Conservation (phyloP, 2,888 invertebrate genomes). For the Metopia argyrocephala region DNA sequence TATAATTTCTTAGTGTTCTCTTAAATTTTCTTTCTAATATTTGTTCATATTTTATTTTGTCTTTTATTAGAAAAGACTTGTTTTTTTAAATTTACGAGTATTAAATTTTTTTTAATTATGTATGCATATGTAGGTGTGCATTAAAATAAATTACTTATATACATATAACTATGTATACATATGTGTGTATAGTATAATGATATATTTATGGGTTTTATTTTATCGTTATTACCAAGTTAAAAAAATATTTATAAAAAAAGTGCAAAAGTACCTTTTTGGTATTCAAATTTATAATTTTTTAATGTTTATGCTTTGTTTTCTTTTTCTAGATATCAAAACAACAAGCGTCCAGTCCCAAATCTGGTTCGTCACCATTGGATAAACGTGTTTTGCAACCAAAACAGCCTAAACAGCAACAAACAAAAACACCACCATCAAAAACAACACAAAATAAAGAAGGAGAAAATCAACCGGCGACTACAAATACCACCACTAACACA, state of each 20-base stretch:
- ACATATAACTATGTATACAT: too few species aligned
- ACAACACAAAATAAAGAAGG: slow-evolving; percentile 71
- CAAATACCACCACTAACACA: slow-evolving; percentile 24
- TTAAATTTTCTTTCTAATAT: too few species aligned
- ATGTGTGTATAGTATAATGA: too few species aligned
- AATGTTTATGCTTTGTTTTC: slow-evolving; percentile 47
- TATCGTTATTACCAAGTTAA: background rate
- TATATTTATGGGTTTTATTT: too few species aligned
- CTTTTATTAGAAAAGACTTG: too few species aligned
- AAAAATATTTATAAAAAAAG: background rate
- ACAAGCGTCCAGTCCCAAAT: slow-evolving; percentile 77
- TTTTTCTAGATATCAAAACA: slow-evolving; percentile 77
- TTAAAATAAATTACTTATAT: too few species aligned
- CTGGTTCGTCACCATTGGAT: slow-evolving; percentile 80
- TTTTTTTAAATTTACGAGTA: too few species aligned
- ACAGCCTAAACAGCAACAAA: slow-evolving; percentile 77
- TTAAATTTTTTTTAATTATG: too few species aligned
- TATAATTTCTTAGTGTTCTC: too few species aligned
- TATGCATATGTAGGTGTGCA: too few species aligned
- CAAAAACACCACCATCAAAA: slow-evolving; percentile 68
- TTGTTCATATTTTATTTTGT: too few species aligned
- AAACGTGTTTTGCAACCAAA: slow-evolving; percentile 85
- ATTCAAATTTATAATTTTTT: background rate
- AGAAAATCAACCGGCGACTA: slow-evolving; percentile 52
- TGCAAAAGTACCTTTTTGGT: background rate